A percentile compares a stretch with the other conserved stretches of the same genome.
Conservation (phyloP, 2,888 invertebrate genomes). For the Stenotaenia linearis region DNA sequence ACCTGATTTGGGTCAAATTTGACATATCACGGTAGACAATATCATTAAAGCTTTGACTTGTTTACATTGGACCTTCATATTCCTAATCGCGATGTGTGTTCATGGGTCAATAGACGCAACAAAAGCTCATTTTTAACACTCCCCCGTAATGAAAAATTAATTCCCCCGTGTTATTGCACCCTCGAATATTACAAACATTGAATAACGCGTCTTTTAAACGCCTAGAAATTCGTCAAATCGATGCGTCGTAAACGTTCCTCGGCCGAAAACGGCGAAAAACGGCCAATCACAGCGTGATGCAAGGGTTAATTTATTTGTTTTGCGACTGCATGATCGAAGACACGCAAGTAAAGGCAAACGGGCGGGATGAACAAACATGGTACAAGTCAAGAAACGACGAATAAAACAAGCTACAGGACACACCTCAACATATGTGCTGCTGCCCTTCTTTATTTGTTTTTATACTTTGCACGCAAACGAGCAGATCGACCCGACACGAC, state of each 20-base stretch:
- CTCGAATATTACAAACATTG: not conserved
- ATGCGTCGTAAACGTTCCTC: not conserved
- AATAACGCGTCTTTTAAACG: too few relatives aligned
- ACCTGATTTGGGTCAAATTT: not conserved
- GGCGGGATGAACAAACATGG: conserved; percentile 14
- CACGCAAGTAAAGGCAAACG: not conserved
- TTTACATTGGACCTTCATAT: not conserved
- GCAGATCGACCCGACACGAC: conserved; percentile 8
- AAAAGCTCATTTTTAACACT: not conserved
- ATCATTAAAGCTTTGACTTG: not conserved
- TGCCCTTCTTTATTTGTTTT: conserved; percentile 21
- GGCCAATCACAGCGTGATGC: conserved; percentile 10
- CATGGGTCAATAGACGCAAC: not conserved
- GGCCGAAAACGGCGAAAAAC: not conserved
- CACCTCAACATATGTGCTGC: conserved; percentile 15
- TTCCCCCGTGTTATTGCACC: not conserved
- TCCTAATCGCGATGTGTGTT: not conserved
- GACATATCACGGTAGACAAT: not conserved
- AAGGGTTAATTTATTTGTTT: not conserved
- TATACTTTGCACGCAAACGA: conserved; percentile 20
- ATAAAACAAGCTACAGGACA: conserved; percentile 11
- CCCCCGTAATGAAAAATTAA: not conserved
- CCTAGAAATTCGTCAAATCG: not conserved
- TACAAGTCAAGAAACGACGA: conserved; percentile 2
- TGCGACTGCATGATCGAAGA: not conserved